Evolutionary conservation across 30 jellyfish, hydroid and myxozoan genomes (phyloP).

Genomic region (Aurelia coerulea): DNA sequence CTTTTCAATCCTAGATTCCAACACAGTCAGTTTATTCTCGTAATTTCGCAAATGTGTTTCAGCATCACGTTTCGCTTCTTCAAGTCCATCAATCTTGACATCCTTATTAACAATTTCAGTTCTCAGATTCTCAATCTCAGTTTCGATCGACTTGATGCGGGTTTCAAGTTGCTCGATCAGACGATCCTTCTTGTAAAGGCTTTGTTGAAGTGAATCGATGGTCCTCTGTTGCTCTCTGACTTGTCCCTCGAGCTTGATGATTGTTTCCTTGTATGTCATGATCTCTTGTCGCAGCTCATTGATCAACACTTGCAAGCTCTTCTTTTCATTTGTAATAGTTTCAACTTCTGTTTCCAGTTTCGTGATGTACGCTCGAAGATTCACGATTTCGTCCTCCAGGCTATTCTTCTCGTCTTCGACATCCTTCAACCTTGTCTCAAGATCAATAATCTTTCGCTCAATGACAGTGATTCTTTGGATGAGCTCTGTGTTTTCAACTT

Average conservation of each 20-base stretch:
- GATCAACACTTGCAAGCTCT: slow-evolving; percentile 56
- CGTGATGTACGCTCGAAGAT: slow-evolving; percentile 73
- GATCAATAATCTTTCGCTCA: slow-evolving; percentile 72
- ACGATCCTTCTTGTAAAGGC: slow-evolving; percentile 89
- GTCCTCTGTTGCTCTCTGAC: slow-evolving; percentile 83
- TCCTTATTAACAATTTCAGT: slow-evolving; percentile 83
- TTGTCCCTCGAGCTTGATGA: slow-evolving; percentile 89
- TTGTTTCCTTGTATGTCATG: slow-evolving; percentile 82
- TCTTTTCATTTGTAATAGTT: slow-evolving; percentile 64
- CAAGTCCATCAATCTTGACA: slow-evolving; percentile 86
- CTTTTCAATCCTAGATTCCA: slow-evolving; percentile 90
- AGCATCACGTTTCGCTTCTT: slow-evolving; percentile 84
- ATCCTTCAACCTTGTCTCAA: slow-evolving; percentile 60
- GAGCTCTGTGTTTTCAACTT: slow-evolving; percentile 85
- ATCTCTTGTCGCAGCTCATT: slow-evolving; percentile 83
- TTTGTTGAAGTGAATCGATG: slow-evolving; percentile 87
- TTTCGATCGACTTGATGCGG: slow-evolving; percentile 62
- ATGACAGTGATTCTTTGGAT: slow-evolving; percentile 53
- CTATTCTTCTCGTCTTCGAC: slow-evolving; percentile 87
- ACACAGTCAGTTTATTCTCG: slow-evolving; percentile 57
- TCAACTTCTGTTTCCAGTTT: slow-evolving; percentile 83
- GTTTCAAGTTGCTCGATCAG: slow-evolving; percentile 78
- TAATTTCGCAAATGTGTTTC: slow-evolving; percentile 68
- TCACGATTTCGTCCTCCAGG: slow-evolving; percentile 82
- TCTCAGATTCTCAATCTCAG: slow-evolving; percentile 87